Evolutionary conservation across 2,797 vertebrate genomes (phyloP).

Genomic region (Takifugu ocellatus): DNA sequence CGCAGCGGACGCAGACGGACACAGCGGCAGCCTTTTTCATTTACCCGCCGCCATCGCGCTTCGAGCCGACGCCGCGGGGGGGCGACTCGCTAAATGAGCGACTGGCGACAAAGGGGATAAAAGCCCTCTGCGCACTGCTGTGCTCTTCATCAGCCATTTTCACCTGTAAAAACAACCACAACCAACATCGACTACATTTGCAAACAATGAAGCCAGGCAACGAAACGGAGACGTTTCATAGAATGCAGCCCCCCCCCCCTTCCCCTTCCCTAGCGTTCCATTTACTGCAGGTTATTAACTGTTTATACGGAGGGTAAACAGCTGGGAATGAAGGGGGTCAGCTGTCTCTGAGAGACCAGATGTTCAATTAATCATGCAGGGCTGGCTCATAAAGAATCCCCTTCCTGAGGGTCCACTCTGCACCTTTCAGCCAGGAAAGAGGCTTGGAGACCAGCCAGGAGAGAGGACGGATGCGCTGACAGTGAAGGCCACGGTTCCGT

Average conservation of each 20-base stretch:
- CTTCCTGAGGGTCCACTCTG: slow-evolving; percentile 58
- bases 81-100: slow-evolving; percentile 29
- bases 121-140: slow-evolving; percentile 23
- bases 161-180: slow-evolving; percentile 33
- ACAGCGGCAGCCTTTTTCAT: slow-evolving; percentile 61
- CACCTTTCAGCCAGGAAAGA: slow-evolving; percentile 44
- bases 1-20: slow-evolving; percentile 61
- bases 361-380: slow-evolving; percentile 74
- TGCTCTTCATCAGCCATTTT: slow-evolving; percentile 21
- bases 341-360: slow-evolving; percentile 68
- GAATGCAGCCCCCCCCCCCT: slow-evolving; percentile 32
- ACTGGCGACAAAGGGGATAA: slow-evolving; percentile 30
- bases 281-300: slow-evolving; percentile 57
- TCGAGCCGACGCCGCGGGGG: slow-evolving; percentile 47
- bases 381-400: slow-evolving; percentile 67
- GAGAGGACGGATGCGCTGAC: slow-evolving; percentile 50
- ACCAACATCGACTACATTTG: slow-evolving; percentile 1
- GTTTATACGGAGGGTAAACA: slow-evolving; percentile 71
- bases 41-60: slow-evolving; percentile 68
- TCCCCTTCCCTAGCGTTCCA: slow-evolving; percentile 41
- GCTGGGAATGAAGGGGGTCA: slow-evolving; percentile 62
- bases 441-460: slow-evolving; percentile 53
- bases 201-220: slow-evolving; percentile 8
- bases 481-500: slow-evolving; percentile 44
- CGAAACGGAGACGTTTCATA: slow-evolving; percentile 19